These are phyloP conservation scores for Alauda arvensis DNA, from an alignment of 2,797 vertebrate species.

Conservation along the genomic window DNA sequence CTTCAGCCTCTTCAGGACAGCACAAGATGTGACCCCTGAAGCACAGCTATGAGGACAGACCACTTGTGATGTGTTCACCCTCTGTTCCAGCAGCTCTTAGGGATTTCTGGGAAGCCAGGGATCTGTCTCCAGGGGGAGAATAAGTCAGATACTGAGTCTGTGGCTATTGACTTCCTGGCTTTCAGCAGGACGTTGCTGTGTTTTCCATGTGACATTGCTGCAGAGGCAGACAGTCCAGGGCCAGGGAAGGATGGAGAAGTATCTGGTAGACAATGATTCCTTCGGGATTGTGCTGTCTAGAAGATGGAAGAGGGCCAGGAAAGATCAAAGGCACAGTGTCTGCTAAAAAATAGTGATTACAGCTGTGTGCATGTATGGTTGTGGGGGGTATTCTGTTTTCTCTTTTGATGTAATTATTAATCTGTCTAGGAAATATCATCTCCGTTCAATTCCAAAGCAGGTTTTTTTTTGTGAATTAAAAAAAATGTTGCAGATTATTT, in stretches of 20 bases:
- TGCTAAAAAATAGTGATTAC: slow-evolving; percentile 8
- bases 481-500: neutral
- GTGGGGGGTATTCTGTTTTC: neutral
- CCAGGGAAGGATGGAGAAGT: neutral
- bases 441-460: neutral
- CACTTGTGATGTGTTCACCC: fast-evolving
- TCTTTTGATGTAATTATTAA: slow-evolving; percentile 14
- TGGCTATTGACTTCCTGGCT: neutral
- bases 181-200: neutral
- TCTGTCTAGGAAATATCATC: neutral
- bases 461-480: neutral
- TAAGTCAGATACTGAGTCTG: neutral
- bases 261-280: neutral
- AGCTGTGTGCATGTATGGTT: neutral
- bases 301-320: slow-evolving; percentile 29
- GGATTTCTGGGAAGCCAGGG: neutral
- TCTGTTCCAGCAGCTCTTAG: neutral
- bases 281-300: neutral
- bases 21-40: neutral
- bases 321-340: slow-evolving; percentile 11
- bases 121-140: neutral
- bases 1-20: neutral
- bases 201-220: neutral
- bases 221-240: neutral
- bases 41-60: fast-evolving